phyloP scores from a whole-genome alignment of 2,797 vertebrate genomes.

The Chaetodon trifasciatus region DNA sequence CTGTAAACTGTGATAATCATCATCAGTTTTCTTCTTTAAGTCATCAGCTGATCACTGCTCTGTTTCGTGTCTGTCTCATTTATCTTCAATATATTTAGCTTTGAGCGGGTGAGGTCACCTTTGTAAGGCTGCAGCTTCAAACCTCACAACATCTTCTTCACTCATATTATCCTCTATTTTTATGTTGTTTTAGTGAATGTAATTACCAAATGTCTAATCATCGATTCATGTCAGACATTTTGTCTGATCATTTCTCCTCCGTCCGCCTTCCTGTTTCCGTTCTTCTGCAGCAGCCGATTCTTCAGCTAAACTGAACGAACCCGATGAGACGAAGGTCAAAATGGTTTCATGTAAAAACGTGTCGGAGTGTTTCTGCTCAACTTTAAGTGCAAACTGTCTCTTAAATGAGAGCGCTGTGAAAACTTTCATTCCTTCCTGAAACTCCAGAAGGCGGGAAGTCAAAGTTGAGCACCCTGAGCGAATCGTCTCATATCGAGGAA shows the following conservation, averaged over 20 bases:
- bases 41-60: no score
- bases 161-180: neutral
- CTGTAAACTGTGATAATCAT: no score
- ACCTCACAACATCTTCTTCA: no score
- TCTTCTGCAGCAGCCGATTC: neutral
- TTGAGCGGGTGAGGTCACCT: no score
- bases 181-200: neutral
- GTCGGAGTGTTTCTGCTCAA: neutral
- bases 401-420: neutral
- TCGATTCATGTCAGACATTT: neutral
- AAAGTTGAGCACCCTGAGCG: slow-evolving; percentile 23
- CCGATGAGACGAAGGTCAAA: neutral
- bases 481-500: neutral
- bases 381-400: neutral
- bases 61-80: no score
- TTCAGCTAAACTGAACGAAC: neutral
- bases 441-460: slow-evolving; percentile 20
- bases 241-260: no score
- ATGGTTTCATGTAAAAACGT: slow-evolving; percentile 6
- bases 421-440: slow-evolving; percentile 19
- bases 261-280: neutral
- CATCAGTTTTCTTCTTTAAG: no score
- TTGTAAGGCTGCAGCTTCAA: no score
- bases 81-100: no score
- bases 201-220: neutral